phyloP scores from a whole-genome alignment of 2,113 vertebrate genomes.

The Vimba vimba region DNA sequence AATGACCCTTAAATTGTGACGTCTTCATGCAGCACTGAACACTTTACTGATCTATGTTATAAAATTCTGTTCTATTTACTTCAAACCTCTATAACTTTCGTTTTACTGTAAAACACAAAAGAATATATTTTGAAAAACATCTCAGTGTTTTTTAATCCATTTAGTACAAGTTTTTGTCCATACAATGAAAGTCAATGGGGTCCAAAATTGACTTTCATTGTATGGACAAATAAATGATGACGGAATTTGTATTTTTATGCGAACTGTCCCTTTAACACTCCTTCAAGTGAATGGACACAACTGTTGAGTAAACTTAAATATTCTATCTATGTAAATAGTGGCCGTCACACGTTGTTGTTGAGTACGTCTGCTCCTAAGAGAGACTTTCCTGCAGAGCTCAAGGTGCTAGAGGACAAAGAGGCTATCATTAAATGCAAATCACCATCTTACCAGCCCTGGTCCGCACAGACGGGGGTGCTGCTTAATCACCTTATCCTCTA shows the following conservation, averaged over 20 bases:
- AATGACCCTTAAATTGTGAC: slow-evolving; percentile 45
- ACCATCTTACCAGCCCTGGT: slow-evolving; percentile 68
- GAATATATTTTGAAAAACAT: too few relatives aligned
- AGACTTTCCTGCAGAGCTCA: slow-evolving; percentile 56
- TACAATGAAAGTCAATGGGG: neutral
- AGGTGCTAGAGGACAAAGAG: slow-evolving; percentile 65
- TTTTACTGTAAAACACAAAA: too few relatives aligned
- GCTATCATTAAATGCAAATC: slow-evolving; percentile 73
- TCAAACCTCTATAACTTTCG: too few relatives aligned
- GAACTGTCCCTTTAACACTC: neutral
- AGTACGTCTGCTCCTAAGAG: slow-evolving; percentile 14
- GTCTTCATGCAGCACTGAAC: slow-evolving; percentile 9
- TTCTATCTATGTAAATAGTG: neutral
- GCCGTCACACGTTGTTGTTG: neutral
- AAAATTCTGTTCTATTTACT: too few relatives aligned
- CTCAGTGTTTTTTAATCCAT: too few relatives aligned
- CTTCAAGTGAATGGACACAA: neutral
- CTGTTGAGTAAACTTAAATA: slow-evolving; percentile 10
- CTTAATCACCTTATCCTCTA: slow-evolving; percentile 71
- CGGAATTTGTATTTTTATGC: neutral
- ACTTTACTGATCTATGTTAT: neutral
- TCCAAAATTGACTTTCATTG: neutral
- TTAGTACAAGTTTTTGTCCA: neutral
- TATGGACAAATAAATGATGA: neutral
- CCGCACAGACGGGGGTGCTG: slow-evolving; percentile 60